These are phyloP conservation scores for Oxyteleia sp. DNA, from an alignment of 2,888 invertebrate species.

Conservation along the genomic window DNA sequence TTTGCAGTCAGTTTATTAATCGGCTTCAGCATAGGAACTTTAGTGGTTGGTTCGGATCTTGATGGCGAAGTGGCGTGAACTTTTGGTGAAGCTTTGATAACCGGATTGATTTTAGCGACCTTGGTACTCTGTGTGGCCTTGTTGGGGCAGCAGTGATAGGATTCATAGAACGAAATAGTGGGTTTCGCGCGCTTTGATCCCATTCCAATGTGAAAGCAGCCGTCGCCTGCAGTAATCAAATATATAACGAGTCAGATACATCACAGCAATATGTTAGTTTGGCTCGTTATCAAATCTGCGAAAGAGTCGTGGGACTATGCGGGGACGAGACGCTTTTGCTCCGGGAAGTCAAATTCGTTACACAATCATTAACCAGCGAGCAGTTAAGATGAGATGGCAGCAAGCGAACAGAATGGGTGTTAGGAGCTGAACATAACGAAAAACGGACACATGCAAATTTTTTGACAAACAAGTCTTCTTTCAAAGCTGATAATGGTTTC, in stretches of 20 bases:
- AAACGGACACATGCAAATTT: slow-evolving; percentile 48
- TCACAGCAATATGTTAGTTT: slow-evolving; percentile 45
- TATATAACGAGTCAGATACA: slow-evolving; percentile 90
- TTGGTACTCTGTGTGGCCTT: slow-evolving; percentile 93
- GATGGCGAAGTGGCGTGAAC: slow-evolving; percentile 77
- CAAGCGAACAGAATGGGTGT: slow-evolving; percentile 42
- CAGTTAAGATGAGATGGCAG: slow-evolving; percentile 28
- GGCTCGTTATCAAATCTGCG: slow-evolving; percentile 59
- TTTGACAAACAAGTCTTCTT: slow-evolving; percentile 74
- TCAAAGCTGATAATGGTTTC: slow-evolving; percentile 23
- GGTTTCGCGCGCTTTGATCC: slow-evolving; percentile 94
- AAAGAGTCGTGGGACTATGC: slow-evolving; percentile 29
- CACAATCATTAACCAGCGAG: slow-evolving; percentile 9
- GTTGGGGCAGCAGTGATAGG: slow-evolving; percentile 97
- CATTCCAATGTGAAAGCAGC: slow-evolving; percentile 98
- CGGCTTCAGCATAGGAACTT: slow-evolving; percentile 83
- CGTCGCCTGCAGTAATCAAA: slow-evolving; percentile 98
- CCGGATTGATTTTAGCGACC: slow-evolving; percentile 91
- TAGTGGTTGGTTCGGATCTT: slow-evolving; percentile 77
- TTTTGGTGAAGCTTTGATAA: slow-evolving; percentile 71
- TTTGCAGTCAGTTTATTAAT: slow-evolving; percentile 88
- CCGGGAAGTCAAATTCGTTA: not conserved
- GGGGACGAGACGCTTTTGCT: slow-evolving; percentile 31
- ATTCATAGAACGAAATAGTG: slow-evolving; percentile 93
- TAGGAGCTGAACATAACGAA: slow-evolving; percentile 35